Percentiles rank a stretch among this genome's conserved stretches.
These are phyloP conservation scores for Agelastica alni DNA, from an alignment of 2,888 invertebrate genomes.

Conservation along the genomic window DNA sequence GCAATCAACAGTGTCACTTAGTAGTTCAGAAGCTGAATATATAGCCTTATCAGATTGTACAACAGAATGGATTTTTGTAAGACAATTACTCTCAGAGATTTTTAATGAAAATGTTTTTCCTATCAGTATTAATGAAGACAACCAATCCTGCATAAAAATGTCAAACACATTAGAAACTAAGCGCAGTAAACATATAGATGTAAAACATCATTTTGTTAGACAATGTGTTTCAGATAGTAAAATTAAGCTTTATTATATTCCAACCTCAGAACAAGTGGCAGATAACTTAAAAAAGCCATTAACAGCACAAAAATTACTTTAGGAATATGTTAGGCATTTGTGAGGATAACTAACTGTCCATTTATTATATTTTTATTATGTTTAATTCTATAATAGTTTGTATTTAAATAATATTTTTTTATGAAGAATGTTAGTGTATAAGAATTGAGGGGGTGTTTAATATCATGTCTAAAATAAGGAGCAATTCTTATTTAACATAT, in stretches of 20 bases:
- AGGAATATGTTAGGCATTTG: neutral
- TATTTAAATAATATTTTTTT: neutral
- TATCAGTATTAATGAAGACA: neutral
- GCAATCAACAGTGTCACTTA: conserved; percentile 31
- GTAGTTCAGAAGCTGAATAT: too few species aligned
- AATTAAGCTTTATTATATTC: too few species aligned
- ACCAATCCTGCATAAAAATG: neutral
- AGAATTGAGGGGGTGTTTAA: neutral
- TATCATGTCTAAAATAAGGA: too few species aligned
- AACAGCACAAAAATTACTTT: neutral
- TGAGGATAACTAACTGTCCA: too few species aligned
- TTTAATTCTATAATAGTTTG: too few species aligned
- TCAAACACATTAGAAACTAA: neutral
- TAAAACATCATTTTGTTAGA: neutral
- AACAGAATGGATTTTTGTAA: neutral
- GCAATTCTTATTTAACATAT: too few species aligned
- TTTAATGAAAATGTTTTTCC: neutral
- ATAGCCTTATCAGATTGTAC: too few species aligned
- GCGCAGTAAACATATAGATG: neutral
- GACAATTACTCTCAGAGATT: neutral
- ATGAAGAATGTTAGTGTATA: neutral
- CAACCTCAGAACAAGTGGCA: neutral
- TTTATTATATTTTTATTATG: neutral
- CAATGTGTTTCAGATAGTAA: too few species aligned
- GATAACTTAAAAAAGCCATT: neutral